Conservation (phyloP, 2,797 vertebrate genomes). For the Pempheris klunzingeri region DNA sequence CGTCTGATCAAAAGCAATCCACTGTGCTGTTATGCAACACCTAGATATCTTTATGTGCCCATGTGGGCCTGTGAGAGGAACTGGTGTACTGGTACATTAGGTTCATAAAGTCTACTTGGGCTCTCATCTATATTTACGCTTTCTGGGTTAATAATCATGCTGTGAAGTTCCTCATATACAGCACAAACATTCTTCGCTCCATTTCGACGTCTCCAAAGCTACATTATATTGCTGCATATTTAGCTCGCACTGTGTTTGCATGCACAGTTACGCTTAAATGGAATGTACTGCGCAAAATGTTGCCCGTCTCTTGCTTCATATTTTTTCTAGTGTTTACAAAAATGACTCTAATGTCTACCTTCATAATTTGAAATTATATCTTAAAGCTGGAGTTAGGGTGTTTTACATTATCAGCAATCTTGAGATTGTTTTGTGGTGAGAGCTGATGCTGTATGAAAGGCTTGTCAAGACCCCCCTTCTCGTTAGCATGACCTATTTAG, state of each 20-base stretch:
- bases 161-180: slow-evolving; percentile 28
- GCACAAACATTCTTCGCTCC: not conserved
- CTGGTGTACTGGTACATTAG: slow-evolving; percentile 40
- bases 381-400: slow-evolving; percentile 30
- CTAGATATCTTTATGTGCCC: slow-evolving; percentile 30
- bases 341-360: slow-evolving; percentile 28
- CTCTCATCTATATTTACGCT: slow-evolving; percentile 46
- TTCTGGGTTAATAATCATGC: slow-evolving; percentile 42
- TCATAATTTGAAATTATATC: slow-evolving; percentile 44
- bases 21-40: not conserved
- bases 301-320: slow-evolving; percentile 4
- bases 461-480: slow-evolving; percentile 57
- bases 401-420: slow-evolving; percentile 65
- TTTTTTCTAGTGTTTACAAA: slow-evolving; percentile 13
- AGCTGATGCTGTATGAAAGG: slow-evolving; percentile 49
- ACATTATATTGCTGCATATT: slow-evolving; percentile 7
- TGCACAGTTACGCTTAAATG: slow-evolving; percentile 23
- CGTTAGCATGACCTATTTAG: slow-evolving; percentile 77
- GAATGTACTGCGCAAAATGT: slow-evolving; percentile 11
- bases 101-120: slow-evolving; percentile 29
- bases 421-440: slow-evolving; percentile 56
- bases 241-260: slow-evolving; percentile 15
- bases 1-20: slow-evolving; percentile 45
- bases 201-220: slow-evolving; percentile 33
- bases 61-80: not conserved